These are phyloP conservation scores for Adela reaumurella DNA, from an alignment of 2,888 invertebrate genomes.

Conservation along the genomic window DNA sequence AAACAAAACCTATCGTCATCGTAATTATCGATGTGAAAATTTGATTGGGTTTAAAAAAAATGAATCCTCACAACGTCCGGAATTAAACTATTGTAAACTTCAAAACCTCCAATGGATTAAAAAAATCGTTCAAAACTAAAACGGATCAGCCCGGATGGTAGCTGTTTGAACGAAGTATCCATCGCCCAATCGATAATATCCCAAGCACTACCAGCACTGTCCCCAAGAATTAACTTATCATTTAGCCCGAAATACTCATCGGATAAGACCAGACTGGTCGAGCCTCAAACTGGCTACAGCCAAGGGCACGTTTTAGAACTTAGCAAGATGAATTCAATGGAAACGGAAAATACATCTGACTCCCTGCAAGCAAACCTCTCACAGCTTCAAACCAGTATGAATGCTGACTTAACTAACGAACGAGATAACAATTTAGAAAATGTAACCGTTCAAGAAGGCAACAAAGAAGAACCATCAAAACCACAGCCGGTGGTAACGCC, in stretches of 20 bases:
- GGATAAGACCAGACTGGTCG: slow-evolving; percentile 46
- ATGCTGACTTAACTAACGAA: slow-evolving; percentile 14
- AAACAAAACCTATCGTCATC: not conserved
- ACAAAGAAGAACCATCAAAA: slow-evolving; percentile 22
- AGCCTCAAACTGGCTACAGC: slow-evolving; percentile 21
- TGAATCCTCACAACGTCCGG: not conserved
- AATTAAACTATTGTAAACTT: not conserved
- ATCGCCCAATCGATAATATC: slow-evolving; percentile 55
- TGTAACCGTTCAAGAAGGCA: slow-evolving; percentile 22
- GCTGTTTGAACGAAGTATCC: slow-evolving; percentile 50
- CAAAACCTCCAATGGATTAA: slow-evolving; percentile 17
- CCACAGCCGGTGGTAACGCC: slow-evolving; percentile 43
- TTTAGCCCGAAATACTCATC: slow-evolving; percentile 41
- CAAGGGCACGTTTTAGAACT: slow-evolving; percentile 28
- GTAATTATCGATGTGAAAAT: not conserved
- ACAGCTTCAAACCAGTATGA: slow-evolving; percentile 28
- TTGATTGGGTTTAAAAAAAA: not conserved
- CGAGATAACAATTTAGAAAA: slow-evolving; percentile 16
- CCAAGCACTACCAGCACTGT: slow-evolving; percentile 49
- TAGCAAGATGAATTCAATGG: slow-evolving; percentile 22
- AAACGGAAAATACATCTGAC: slow-evolving; percentile 8
- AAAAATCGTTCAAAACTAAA: no score
- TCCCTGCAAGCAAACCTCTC: slow-evolving; percentile 27
- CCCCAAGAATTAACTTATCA: slow-evolving; percentile 39
- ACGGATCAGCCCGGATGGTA: slow-evolving; percentile 51